Evolutionary conservation across 2,113 vertebrate species (phyloP).

Genomic region (Triplophysa tibetana): DNA sequence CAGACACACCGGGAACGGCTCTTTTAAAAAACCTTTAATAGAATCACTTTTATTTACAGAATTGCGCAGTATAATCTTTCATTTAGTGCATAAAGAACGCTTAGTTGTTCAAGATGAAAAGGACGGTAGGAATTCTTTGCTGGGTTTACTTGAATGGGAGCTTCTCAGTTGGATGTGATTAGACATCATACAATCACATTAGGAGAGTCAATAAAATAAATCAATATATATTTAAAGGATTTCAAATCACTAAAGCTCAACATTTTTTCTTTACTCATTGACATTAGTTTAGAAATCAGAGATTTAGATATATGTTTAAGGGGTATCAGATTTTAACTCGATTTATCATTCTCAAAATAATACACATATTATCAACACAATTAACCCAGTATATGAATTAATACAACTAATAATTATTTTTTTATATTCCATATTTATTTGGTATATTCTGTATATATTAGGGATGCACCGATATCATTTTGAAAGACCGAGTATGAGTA

Average conservation of each 20-base stretch:
- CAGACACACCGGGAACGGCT: conserved; percentile 65
- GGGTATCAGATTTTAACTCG: no score
- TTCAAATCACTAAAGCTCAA: background rate
- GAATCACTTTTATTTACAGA: conserved; percentile 48
- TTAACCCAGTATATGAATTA: no score
- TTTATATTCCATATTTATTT: no score
- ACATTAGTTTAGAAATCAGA: background rate
- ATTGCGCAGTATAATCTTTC: conserved; percentile 31
- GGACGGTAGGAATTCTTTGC: background rate
- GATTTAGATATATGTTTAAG: no score
- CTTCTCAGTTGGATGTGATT: background rate
- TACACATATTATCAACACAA: no score
- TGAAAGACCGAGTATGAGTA: no score
- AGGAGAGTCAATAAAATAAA: conserved; percentile 1
- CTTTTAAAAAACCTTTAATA: conserved; percentile 50
- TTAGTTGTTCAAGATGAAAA: conserved; percentile 17
- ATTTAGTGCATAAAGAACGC: conserved; percentile 12
- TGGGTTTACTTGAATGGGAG: background rate
- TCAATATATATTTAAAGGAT: background rate
- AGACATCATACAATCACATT: background rate
- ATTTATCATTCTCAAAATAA: no score
- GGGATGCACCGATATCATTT: no score
- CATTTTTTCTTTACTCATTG: background rate
- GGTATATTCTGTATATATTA: no score
- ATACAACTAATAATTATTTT: no score